Conservation (phyloP, 2,113 vertebrate genomes). For the Hippolais icterina region DNA sequence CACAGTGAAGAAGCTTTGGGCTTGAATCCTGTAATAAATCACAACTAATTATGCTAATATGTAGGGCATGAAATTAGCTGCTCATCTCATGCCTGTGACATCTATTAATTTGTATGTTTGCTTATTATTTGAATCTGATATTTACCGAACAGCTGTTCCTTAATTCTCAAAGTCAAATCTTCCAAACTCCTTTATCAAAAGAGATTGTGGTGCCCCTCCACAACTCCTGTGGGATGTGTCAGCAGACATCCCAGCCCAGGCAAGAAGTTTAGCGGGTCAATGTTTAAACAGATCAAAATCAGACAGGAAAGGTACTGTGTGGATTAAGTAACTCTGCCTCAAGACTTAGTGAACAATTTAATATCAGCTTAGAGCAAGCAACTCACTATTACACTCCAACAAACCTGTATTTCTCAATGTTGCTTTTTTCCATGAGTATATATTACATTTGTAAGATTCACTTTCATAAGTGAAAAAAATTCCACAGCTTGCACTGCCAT, state of each 20-base stretch:
- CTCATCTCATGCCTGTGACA: constrained; percentile 4
- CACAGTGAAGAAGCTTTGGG: neutral
- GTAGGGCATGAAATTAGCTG: constrained; percentile 9
- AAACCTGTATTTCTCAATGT: neutral
- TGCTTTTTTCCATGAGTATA: neutral
- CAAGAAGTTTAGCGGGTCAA: neutral
- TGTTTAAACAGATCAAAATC: neutral
- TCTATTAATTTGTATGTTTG: neutral
- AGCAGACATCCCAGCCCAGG: neutral
- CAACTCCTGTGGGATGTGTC: neutral
- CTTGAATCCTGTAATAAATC: constrained; percentile 25
- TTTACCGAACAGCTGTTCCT: neutral
- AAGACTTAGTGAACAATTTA: neutral
- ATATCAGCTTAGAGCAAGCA: neutral
- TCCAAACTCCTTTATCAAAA: neutral
- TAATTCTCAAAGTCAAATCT: neutral
- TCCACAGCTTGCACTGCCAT: neutral
- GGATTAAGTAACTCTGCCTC: neutral
- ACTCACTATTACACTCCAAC: neutral
- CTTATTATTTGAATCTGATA: neutral
- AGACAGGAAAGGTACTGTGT: neutral
- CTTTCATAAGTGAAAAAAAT: neutral
- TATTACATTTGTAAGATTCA: neutral
- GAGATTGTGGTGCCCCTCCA: neutral
- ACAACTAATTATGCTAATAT: constrained; percentile 26